These are phyloP conservation scores for Saimiri boliviensis DNA, from an alignment of 2,113 vertebrate species.

Conservation along the genomic window DNA sequence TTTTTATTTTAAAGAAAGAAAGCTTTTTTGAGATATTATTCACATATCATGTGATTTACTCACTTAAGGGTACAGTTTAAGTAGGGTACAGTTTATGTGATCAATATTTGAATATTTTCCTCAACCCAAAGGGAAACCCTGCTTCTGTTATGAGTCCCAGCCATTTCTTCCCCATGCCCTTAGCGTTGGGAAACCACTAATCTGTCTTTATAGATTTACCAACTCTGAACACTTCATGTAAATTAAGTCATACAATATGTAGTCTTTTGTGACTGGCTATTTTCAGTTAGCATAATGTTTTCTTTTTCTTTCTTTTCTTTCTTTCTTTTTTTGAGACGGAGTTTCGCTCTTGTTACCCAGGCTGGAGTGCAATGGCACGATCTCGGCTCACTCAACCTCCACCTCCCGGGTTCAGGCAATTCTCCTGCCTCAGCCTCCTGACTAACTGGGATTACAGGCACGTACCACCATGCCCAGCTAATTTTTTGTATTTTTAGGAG, in stretches of 20 bases:
- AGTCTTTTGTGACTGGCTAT: background rate
- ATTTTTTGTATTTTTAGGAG: no score
- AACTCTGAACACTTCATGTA: background rate
- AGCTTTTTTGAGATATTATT: background rate
- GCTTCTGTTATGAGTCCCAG: background rate
- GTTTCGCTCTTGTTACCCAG: no score
- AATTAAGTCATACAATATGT: background rate
- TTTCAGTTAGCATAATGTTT: background rate
- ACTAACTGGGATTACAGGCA: no score
- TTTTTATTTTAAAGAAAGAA: background rate
- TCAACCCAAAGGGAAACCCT: background rate
- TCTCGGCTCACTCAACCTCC: no score
- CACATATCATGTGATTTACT: background rate
- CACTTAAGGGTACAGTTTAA: background rate
- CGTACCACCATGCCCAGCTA: no score
- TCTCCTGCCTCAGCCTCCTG: no score
- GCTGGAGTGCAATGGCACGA: no score
- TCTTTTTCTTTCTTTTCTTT: no score
- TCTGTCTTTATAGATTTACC: background rate
- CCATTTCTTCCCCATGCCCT: background rate
- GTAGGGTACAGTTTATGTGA: background rate
- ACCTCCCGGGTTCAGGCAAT: no score
- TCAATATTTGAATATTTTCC: background rate
- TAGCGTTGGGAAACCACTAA: background rate
- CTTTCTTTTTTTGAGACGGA: no score